phyloP scores from a whole-genome alignment of 2,888 invertebrate species.

The Gerosis bhagava region DNA sequence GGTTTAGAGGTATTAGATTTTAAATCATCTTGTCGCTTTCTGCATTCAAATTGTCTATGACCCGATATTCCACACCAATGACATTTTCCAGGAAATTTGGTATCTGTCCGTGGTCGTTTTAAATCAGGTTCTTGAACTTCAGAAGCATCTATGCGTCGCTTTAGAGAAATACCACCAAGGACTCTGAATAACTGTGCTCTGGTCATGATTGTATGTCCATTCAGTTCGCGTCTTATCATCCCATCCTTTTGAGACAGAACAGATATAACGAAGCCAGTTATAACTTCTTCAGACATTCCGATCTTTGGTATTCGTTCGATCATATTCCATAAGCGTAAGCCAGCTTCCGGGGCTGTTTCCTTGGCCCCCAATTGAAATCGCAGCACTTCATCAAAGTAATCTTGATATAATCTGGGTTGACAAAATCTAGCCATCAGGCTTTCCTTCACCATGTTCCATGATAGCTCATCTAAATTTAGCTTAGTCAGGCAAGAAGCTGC shows the following conservation, averaged over 20 bases:
- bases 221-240: not conserved
- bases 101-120: no score
- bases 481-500: not conserved
- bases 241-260: not conserved
- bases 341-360: not conserved
- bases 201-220: not conserved
- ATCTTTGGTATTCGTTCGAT: conserved; percentile 24
- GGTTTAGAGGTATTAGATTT: no score
- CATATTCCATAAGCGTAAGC: conserved; percentile 21
- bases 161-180: not conserved
- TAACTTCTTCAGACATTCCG: not conserved
- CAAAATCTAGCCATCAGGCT: conserved; percentile 7
- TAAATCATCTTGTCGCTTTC: no score
- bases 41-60: no score
- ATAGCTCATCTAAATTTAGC: conserved; percentile 7
- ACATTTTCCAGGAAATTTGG: no score
- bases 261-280: not conserved
- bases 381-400: conserved; percentile 1
- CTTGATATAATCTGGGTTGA: not conserved
- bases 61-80: no score
- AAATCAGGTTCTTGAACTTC: no score
- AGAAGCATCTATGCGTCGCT: no score
- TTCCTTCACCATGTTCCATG: conserved; percentile 30
- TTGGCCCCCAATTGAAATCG: not conserved
- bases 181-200: not conserved